Conservation (phyloP, 1,140 invertebrate species). For the Oscheius sp. region DNA sequence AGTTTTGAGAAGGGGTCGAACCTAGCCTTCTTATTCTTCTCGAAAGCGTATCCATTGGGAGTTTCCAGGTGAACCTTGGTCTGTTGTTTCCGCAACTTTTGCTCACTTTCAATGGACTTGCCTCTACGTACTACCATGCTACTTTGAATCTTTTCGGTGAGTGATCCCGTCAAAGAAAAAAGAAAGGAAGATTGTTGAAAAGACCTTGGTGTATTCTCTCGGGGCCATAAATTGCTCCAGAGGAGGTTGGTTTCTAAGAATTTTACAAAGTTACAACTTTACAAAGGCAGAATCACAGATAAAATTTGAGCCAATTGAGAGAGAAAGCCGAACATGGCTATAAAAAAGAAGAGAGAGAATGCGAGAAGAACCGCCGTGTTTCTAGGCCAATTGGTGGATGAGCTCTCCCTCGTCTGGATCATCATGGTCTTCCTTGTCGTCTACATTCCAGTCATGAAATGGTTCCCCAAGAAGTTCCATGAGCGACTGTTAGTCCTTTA, state of each 20-base stretch:
- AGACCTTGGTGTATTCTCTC: no score
- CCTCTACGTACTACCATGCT: slow-evolving; percentile 58
- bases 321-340: no score
- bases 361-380: no score
- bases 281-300: no score
- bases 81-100: slow-evolving; percentile 52
- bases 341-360: no score
- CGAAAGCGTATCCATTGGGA: background rate
- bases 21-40: no score
- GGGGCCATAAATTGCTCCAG: no score
- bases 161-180: background rate
- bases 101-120: slow-evolving; percentile 55
- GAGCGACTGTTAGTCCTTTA: slow-evolving; percentile 44
- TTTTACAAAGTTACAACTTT: no score
- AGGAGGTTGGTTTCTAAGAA: background rate
- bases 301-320: no score
- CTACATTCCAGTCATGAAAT: slow-evolving; percentile 54
- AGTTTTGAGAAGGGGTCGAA: no score
- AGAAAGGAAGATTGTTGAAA: background rate
- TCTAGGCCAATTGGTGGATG: slow-evolving; percentile 59
- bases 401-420: slow-evolving; percentile 52
- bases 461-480: slow-evolving; percentile 41
- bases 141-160: slow-evolving; percentile 54
- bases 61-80: slow-evolving; percentile 45
- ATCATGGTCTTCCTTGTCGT: slow-evolving; percentile 55